phyloP scores from a whole-genome alignment of 2,888 invertebrate species.

The Tachina grossa region DNA sequence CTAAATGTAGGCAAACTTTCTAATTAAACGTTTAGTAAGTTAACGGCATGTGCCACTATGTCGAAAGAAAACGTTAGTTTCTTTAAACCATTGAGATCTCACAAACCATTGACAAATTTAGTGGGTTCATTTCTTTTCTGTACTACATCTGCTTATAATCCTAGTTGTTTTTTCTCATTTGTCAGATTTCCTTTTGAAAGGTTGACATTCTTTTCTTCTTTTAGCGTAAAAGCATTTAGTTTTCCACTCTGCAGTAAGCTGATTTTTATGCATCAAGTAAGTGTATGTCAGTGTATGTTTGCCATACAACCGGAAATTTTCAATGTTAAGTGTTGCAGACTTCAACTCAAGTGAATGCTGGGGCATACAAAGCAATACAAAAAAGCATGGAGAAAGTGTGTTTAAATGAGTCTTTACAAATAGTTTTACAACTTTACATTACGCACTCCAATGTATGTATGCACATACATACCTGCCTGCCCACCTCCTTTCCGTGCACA shows the following conservation, averaged over 20 bases:
- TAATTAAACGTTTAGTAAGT: no score
- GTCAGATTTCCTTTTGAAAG: slow-evolving; percentile 3
- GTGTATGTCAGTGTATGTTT: slow-evolving; percentile 34
- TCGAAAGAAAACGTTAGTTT: no score
- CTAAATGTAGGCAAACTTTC: no score
- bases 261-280: slow-evolving; percentile 12
- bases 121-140: neutral
- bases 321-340: slow-evolving; percentile 63
- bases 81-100: neutral
- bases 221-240: slow-evolving; percentile 2
- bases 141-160: neutral
- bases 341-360: slow-evolving; percentile 50
- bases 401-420: slow-evolving; percentile 35
- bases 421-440: slow-evolving; percentile 41
- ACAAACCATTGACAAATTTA: neutral
- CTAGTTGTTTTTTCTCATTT: neutral
- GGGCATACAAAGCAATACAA: slow-evolving; percentile 19
- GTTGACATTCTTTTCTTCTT: slow-evolving; percentile 31
- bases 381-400: neutral
- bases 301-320: slow-evolving; percentile 51
- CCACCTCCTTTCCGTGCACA: slow-evolving; percentile 54
- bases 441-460: slow-evolving; percentile 1
- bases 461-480: neutral
- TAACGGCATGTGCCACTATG: no score
- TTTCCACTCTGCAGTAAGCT: neutral